Conservation (phyloP, 92 coral and sea anemone genomes). For the Umimayanthus chanpuru region DNA sequence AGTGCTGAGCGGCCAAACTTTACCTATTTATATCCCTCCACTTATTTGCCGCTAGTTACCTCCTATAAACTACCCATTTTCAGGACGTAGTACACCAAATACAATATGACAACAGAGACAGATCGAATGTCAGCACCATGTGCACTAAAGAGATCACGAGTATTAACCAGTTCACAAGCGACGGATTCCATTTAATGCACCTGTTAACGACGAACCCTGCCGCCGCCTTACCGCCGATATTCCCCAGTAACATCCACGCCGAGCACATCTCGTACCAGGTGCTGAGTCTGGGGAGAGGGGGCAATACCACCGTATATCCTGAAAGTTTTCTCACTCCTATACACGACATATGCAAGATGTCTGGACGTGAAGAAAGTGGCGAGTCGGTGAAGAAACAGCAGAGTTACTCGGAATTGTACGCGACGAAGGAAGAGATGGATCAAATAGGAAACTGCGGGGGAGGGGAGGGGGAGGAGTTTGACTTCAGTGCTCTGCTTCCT, state of each 20-base stretch:
- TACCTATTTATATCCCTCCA: no score
- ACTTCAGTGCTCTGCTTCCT: slow-evolving; percentile 18
- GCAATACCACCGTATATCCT: not conserved
- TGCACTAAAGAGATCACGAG: slow-evolving; percentile 10
- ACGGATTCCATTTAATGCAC: slow-evolving; percentile 33
- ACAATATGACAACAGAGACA: not conserved
- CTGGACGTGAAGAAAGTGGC: not conserved
- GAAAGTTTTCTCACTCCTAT: slow-evolving; percentile 25
- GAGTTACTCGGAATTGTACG: slow-evolving; percentile 4
- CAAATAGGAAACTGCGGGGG: slow-evolving; percentile 22
- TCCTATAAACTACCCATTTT: no score
- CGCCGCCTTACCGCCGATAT: slow-evolving; percentile 32
- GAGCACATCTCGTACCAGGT: slow-evolving; percentile 30
- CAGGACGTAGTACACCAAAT: slow-evolving; percentile 2
- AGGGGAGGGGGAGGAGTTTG: slow-evolving; percentile 30
- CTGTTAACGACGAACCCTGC: slow-evolving; percentile 34
- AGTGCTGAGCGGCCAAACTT: no score
- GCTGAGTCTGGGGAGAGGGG: not conserved
- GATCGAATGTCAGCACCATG: not conserved
- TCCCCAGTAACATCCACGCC: not conserved
- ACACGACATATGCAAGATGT: slow-evolving; percentile 2
- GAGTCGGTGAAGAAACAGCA: not conserved
- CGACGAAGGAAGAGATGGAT: slow-evolving; percentile 22
- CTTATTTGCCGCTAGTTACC: no score
- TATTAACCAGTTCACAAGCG: slow-evolving; percentile 10